A percentile compares a stretch with the other conserved stretches of the same genome.
Conservation (phyloP, 2,113 vertebrate genomes). For the Cranoglanis bouderius region DNA sequence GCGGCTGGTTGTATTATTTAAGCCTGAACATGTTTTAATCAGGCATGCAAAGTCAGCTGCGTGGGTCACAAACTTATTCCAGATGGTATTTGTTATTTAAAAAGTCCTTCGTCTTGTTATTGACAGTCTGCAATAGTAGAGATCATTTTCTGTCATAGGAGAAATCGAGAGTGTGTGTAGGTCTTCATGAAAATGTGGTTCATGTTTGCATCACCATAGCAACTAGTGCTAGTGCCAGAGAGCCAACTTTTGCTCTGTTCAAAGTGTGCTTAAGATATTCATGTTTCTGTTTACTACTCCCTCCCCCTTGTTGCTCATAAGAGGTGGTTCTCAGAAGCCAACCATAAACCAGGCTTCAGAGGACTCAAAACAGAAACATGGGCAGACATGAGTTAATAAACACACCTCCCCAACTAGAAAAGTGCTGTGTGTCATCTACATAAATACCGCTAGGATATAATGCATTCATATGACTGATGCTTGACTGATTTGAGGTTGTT, state of each 20-base stretch:
- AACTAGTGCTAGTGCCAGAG: conserved; percentile 52
- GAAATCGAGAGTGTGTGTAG: neutral
- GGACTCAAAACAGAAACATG: neutral
- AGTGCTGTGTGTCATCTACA: neutral
- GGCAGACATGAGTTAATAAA: neutral
- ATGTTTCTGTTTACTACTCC: neutral
- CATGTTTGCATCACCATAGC: conserved; percentile 57
- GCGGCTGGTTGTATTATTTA: conserved; percentile 62
- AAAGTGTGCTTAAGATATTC: conserved; percentile 33
- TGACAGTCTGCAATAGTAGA: conserved; percentile 45
- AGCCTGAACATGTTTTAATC: conserved; percentile 60
- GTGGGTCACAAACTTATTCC: conserved; percentile 46
- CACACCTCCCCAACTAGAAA: conserved; percentile 1
- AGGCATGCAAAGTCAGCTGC: conserved; percentile 57
- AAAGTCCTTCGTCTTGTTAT: conserved; percentile 52
- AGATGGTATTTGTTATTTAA: neutral
- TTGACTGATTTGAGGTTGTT: conserved; percentile 29
- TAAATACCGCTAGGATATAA: neutral
- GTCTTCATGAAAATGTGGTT: conserved; percentile 22
- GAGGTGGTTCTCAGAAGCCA: neutral
- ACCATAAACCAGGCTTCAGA: neutral
- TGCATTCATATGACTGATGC: conserved; percentile 2
- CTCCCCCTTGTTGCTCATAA: neutral
- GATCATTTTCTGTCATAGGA: conserved; percentile 31
- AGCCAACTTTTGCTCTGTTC: conserved; percentile 38